These are phyloP conservation scores for Nycticorax nycticorax DNA, from an alignment of 2,113 vertebrate species.

Conservation along the genomic window DNA sequence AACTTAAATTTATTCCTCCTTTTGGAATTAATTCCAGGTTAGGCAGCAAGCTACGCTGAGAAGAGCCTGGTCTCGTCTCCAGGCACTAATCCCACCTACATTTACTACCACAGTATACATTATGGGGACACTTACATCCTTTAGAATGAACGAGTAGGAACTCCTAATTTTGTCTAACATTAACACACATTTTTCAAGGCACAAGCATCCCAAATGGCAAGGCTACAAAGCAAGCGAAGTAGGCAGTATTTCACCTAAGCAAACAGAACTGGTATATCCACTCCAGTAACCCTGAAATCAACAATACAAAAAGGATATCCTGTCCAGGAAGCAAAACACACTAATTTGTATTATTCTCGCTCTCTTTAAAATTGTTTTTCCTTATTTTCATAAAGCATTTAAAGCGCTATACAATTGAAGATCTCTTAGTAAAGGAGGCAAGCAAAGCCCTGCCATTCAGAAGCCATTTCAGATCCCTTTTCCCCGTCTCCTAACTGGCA, in stretches of 20 bases:
- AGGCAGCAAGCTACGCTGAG: neutral
- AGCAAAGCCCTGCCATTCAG: neutral
- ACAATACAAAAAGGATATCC: constrained; percentile 43
- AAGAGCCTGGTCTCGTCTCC: neutral
- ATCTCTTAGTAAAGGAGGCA: neutral
- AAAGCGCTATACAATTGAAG: neutral
- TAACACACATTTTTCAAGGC: neutral
- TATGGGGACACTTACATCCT: neutral
- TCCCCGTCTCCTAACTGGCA: neutral
- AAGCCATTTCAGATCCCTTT: neutral
- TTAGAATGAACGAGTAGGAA: neutral
- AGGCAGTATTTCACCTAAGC: neutral
- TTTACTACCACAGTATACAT: neutral
- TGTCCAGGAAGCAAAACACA: constrained; percentile 12
- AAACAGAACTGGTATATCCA: constrained; percentile 52
- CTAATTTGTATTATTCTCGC: neutral
- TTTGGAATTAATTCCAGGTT: neutral
- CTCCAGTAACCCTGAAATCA: neutral
- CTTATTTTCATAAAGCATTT: neutral
- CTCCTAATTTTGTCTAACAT: neutral
- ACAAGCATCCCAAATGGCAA: neutral
- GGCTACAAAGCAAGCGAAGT: neutral
- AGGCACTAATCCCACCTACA: neutral
- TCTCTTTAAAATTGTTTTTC: neutral
- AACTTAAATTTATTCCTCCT: neutral